Evolutionary conservation across 2,113 vertebrate species (phyloP).

Genomic region (Uria aalge): DNA sequence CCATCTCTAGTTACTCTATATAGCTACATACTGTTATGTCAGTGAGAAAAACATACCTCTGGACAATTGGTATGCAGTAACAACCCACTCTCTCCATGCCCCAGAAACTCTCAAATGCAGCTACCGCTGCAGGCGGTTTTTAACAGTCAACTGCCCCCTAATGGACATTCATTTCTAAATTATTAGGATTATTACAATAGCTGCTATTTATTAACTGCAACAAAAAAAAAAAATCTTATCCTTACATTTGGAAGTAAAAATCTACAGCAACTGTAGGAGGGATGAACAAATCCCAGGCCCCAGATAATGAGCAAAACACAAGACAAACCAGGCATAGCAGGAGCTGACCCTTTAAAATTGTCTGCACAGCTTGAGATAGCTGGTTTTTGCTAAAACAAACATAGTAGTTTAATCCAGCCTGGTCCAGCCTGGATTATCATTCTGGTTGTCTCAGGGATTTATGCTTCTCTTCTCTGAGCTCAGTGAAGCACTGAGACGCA

Average conservation of each 20-base stretch:
- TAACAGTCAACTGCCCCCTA: background rate
- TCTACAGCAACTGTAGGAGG: background rate
- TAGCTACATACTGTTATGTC: background rate
- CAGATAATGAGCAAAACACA: background rate
- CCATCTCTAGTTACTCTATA: background rate
- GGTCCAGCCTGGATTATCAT: background rate
- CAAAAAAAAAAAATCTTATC: too few species aligned
- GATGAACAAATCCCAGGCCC: background rate
- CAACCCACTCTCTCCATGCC: fast-evolving
- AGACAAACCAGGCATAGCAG: background rate
- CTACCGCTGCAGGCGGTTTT: background rate
- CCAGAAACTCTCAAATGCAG: background rate
- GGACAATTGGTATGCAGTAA: background rate
- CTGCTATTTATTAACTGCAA: background rate
- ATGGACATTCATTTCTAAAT: background rate
- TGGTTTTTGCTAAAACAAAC: background rate
- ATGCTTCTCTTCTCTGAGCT: background rate
- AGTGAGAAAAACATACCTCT: background rate
- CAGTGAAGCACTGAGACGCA: background rate
- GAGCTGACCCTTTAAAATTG: background rate
- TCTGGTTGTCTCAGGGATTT: background rate
- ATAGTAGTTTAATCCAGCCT: background rate
- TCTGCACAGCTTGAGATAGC: background rate
- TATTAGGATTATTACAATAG: background rate
- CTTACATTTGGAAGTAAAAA: background rate